These are phyloP conservation scores for Calameuta filiformis DNA, from an alignment of 2,888 invertebrate species.

Conservation along the genomic window DNA sequence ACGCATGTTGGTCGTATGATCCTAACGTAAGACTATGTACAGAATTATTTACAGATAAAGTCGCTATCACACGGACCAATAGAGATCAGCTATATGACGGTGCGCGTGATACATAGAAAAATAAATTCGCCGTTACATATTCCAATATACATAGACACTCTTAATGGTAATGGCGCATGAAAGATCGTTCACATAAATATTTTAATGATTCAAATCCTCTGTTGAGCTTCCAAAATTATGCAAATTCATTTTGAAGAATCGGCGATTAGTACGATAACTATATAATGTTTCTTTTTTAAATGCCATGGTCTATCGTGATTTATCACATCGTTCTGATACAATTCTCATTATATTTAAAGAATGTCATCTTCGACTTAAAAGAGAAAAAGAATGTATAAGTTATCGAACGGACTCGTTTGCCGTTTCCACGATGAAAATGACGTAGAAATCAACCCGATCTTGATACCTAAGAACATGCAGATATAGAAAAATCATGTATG, in stretches of 20 bases:
- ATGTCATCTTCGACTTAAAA: background rate
- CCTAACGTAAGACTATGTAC: slow-evolving; percentile 45
- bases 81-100: background rate
- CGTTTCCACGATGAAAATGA: background rate
- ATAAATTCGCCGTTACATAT: slow-evolving; percentile 29
- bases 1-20: slow-evolving; percentile 42
- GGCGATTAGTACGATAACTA: background rate
- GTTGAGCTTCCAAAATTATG: background rate
- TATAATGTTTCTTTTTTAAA: background rate
- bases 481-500: background rate
- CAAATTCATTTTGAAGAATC: background rate
- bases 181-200: background rate
- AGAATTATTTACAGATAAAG: slow-evolving; percentile 54
- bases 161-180: background rate
- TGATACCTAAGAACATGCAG: background rate
- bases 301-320: background rate
- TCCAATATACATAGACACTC: slow-evolving; percentile 1
- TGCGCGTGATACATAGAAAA: slow-evolving; percentile 41
- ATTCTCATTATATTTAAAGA: background rate
- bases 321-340: background rate
- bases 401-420: background rate
- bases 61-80: slow-evolving; percentile 11
- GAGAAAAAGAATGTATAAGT: background rate
- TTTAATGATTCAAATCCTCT: background rate
- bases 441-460: background rate